Percentiles rank a stretch among this genome's conserved stretches.
These are phyloP conservation scores for Syritta pipiens DNA, from an alignment of 2,888 invertebrate species.

Conservation along the genomic window DNA sequence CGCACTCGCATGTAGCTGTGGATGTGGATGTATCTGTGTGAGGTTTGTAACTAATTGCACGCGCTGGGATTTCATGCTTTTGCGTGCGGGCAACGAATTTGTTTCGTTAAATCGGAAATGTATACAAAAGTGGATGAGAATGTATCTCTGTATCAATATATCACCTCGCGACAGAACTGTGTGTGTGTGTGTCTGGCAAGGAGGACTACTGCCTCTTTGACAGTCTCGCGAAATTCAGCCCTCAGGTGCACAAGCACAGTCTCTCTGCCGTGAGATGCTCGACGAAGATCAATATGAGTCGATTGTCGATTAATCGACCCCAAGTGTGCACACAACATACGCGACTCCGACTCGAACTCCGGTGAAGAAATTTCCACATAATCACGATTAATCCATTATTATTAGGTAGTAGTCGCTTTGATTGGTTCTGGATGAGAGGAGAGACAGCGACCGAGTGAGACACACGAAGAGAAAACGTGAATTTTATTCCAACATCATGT, in stretches of 20 bases:
- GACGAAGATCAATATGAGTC: slow-evolving; percentile 36
- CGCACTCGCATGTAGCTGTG: neutral
- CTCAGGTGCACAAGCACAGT: neutral
- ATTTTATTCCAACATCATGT: neutral
- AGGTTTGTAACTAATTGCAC: slow-evolving; percentile 17
- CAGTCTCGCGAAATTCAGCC: neutral
- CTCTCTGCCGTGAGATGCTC: neutral
- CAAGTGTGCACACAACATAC: neutral
- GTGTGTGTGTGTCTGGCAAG: no score
- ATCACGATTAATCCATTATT: slow-evolving; percentile 62
- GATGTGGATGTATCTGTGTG: neutral
- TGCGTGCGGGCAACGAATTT: slow-evolving; percentile 56
- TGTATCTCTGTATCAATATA: neutral
- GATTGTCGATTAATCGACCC: slow-evolving; percentile 38
- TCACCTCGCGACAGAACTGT: slow-evolving; percentile 3
- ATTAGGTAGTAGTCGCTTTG: slow-evolving; percentile 31
- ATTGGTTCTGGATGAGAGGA: slow-evolving; percentile 30
- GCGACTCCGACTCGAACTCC: neutral
- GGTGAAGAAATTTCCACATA: slow-evolving; percentile 43
- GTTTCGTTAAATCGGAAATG: slow-evolving; percentile 56
- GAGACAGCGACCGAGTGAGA: neutral
- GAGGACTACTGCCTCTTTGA: neutral
- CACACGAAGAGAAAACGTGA: slow-evolving; percentile 7
- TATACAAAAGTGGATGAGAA: slow-evolving; percentile 15
- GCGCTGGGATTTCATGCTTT: slow-evolving; percentile 26